Evolutionary conservation across 2,113 vertebrate species (phyloP).

Genomic region (Rhineura floridana): DNA sequence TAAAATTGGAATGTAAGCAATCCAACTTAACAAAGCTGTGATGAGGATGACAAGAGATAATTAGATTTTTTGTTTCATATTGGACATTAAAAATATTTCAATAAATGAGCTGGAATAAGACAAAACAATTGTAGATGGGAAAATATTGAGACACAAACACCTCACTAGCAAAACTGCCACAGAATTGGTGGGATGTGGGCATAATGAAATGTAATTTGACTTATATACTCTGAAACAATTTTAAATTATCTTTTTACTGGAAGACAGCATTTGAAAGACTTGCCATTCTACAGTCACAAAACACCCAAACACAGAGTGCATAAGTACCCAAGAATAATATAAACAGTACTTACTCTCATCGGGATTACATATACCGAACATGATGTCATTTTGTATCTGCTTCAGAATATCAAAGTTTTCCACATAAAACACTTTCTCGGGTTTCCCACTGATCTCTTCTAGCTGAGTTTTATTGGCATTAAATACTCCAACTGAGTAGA

Average conservation of each 20-base stretch:
- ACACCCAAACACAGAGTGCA: background rate
- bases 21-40: background rate
- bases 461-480: conserved; percentile 66
- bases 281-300: background rate
- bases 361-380: conserved; percentile 65
- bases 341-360: conserved; percentile 39
- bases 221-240: background rate
- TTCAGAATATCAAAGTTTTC: conserved; percentile 65
- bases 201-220: background rate
- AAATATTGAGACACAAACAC: background rate
- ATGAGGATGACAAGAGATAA: background rate
- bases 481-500: conserved; percentile 70
- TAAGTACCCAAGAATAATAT: background rate
- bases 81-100: background rate
- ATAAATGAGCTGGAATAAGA: background rate
- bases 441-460: conserved; percentile 61
- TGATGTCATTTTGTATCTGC: conserved; percentile 46
- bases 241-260: background rate
- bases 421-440: conserved; percentile 57
- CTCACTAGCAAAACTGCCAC: background rate
- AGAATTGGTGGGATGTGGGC: background rate
- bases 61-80: background rate
- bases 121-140: background rate
- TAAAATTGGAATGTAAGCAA: background rate
- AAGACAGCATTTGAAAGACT: background rate